Base-by-base conservation (phyloP, 2,888 invertebrate species). In the Anarsia innoxiella region DNA sequence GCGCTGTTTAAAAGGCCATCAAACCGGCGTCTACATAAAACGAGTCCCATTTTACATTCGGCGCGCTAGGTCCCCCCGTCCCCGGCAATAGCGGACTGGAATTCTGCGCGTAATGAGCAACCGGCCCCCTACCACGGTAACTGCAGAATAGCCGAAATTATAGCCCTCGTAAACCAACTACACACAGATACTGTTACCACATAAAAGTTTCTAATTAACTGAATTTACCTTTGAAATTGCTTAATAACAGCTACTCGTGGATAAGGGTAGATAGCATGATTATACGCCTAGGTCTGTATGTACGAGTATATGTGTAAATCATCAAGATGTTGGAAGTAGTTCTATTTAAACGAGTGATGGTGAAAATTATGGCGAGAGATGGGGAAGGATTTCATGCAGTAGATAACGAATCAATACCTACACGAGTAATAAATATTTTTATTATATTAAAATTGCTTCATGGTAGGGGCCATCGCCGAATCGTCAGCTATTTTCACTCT, bases 101-200 rank as follows among this genome's bases (percentile, higher is more conserved):
- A 70, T 73, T 67, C 70, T 58, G 56, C 51, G 48, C 59, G 68
- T 77, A 77, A 78, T 78, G 77, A 77, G 72, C 66, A 69, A 67
- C 64, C 66, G 49, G 46, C 42, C 50, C 49, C 46, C 53, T 61
- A 66, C 58, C 40, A 48, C 27, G 31, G 44, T 26, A 25, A 14
- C 33, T n/a, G n/a, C 19, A n/a, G n/a, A n/a, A n/a, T n/a, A n/a
- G 6, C 19, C 19, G 6, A 19, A 19, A 19, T 19, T 19, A 19
- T 19, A 19, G 19, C 19, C 6, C 4, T 19, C 19, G 19, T 19
- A 19, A 19, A 19, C 19, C 3, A 19, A 6, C 19, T 19, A 19
- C 19, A n/a, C n/a, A 19, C 6, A 6, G 19, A 19, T 19, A 19
- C 19, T 19, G 19, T 19, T 19, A 6, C 19, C 19, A 6, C 19